Conservation (phyloP, 2,797 vertebrate species). For the Rhynchotus rufescens region DNA sequence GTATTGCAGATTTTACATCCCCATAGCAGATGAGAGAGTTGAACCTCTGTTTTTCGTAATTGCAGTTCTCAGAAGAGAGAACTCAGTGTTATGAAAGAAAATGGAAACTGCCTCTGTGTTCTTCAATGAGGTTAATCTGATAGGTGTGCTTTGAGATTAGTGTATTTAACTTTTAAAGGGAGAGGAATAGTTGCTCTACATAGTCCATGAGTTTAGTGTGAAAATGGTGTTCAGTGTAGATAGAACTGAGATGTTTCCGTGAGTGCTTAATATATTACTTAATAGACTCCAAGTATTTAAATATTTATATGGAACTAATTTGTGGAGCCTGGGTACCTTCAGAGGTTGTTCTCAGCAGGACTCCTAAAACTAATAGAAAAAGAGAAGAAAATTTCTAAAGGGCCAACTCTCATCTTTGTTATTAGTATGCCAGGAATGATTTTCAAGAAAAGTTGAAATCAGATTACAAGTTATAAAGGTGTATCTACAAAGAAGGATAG, state of each 20-base stretch:
- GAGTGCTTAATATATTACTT: not conserved
- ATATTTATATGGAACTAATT: not conserved
- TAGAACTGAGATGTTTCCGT: not conserved
- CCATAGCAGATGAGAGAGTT: not conserved
- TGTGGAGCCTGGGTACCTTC: not conserved
- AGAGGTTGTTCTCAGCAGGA: not conserved
- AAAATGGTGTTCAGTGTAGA: not conserved
- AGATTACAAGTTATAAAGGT: not conserved
- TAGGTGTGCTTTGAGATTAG: not conserved
- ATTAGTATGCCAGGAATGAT: not conserved
- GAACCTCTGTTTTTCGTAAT: not conserved
- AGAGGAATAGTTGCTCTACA: not conserved
- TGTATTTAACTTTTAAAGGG: not conserved
- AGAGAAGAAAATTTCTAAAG: not conserved
- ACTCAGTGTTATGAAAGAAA: not conserved
- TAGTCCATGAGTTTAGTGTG: not conserved
- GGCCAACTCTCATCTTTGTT: not conserved
- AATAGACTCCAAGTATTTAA: not conserved
- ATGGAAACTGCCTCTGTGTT: not conserved
- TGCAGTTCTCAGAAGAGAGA: conserved; percentile 4
- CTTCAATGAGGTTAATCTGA: not conserved
- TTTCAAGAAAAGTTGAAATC: not conserved
- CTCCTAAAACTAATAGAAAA: not conserved
- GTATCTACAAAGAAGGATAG: not conserved
- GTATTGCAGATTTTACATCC: not conserved